Conservation (phyloP, 2,888 invertebrate species). For the Hirtodrosophila histrioides region DNA sequence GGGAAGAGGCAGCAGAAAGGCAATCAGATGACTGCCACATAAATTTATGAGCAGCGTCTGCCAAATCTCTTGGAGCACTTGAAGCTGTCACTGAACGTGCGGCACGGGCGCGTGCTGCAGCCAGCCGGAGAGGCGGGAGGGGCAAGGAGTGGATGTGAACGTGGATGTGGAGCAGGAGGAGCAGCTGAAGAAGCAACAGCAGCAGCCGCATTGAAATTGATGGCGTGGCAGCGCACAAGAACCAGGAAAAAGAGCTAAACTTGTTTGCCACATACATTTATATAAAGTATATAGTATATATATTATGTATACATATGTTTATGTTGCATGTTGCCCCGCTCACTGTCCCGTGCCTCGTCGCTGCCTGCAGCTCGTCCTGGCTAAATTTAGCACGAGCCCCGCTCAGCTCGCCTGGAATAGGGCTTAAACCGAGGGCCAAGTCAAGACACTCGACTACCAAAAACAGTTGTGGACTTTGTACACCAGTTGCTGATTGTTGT, state of each 20-base stretch:
- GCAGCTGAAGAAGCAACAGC: slow-evolving; percentile 9
- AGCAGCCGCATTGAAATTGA: slow-evolving; percentile 29
- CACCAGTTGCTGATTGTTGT: slow-evolving; percentile 22
- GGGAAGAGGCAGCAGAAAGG: slow-evolving; percentile 48
- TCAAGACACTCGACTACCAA: slow-evolving; percentile 34
- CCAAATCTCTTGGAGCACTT: slow-evolving; percentile 36
- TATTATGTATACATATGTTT: slow-evolving; percentile 1
- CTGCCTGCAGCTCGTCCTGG: slow-evolving; percentile 21
- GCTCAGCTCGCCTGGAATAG: slow-evolving; percentile 32
- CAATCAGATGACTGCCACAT: slow-evolving; percentile 73
- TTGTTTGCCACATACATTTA: slow-evolving; percentile 42
- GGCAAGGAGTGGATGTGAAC: background rate
- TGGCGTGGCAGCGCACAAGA: slow-evolving; percentile 11
- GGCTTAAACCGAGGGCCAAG: slow-evolving; percentile 27
- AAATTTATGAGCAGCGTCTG: slow-evolving; percentile 72
- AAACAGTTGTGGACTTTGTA: slow-evolving; percentile 60
- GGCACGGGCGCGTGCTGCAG: slow-evolving; percentile 32
- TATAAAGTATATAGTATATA: no score
- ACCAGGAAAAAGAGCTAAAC: slow-evolving; percentile 67
- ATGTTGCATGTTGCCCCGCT: slow-evolving; percentile 9
- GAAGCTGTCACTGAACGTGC: slow-evolving; percentile 17
- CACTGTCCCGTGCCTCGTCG: background rate
- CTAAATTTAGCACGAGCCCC: slow-evolving; percentile 68
- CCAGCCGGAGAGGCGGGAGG: slow-evolving; percentile 16
- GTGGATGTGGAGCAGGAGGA: background rate